Evolutionary conservation across 2,797 vertebrate genomes (phyloP), one percentile per base, ranked within the genome.

Genomic region (Tachyglossus aculeatus): DNA sequence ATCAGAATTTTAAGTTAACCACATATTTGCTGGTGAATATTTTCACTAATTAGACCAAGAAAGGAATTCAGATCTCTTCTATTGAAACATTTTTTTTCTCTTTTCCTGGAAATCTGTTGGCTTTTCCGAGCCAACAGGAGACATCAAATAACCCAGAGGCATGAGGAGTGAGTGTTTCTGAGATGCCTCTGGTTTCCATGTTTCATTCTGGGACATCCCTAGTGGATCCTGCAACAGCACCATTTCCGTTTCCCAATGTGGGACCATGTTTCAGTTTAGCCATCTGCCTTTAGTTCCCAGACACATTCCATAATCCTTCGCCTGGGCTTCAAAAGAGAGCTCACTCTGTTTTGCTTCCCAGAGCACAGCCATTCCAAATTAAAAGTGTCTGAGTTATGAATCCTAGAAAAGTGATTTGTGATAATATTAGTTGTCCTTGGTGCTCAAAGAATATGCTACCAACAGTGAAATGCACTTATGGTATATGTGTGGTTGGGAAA

Each of bases 1-100:
- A 5, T 5, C 0, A 0, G 24, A 31, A 10, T 8, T 45, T 21
- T 0, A 3, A 5, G 16, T 6, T 0, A 2, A 40, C 24, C 4
- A 22, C 22, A 7, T 27, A 10, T 47, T 32, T 36, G 8, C 39
- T 34, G 33, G 9, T 4, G 27, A 45, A 19, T 6, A 14, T 6
- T 18, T 27, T 37, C 27, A 22, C 9, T 7, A 5, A 9, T 3
- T n/a, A 2, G 2, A 21, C 50, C 10, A 9, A 32, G 9, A 12
- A 10, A 24, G 40, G 16, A 16, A 3, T n/a, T 22, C 21, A 3
- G 4, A 9, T 29, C 10, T 36, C 18, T 47, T 21, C 18, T 33
- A 39, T 47, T 16, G 19, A 19, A 36, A 24, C 10, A 2, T 7
- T 16, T 2, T 8, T 7, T 4, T 24, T 25, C 48, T 27, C 18